Evolutionary conservation across 2,113 vertebrate species (phyloP).

Genomic region (Cromileptes altivelis): DNA sequence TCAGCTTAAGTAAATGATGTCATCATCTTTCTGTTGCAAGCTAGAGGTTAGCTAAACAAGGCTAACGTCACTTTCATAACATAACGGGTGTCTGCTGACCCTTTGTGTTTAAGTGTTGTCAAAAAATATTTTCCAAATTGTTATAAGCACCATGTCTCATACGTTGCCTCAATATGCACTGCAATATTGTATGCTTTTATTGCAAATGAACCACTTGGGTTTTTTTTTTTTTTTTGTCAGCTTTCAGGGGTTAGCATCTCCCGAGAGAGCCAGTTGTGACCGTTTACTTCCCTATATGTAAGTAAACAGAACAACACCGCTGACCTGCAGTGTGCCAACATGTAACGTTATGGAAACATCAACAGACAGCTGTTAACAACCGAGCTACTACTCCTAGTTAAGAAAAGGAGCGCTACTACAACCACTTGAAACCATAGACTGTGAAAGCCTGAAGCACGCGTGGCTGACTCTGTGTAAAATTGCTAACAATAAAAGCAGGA

Average conservation of each 20-base stretch:
- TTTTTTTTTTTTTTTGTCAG: neutral
- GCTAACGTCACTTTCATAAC: neutral
- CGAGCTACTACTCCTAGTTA: too few species aligned
- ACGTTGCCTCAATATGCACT: fast-evolving
- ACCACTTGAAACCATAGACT: neutral
- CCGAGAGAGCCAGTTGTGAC: neutral
- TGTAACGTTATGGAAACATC: neutral
- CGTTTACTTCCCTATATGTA: neutral
- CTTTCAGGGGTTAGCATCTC: neutral
- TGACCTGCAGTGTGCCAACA: neutral
- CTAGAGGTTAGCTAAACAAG: neutral
- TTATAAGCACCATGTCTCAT: neutral
- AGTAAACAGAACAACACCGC: neutral
- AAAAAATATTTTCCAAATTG: neutral
- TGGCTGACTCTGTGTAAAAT: neutral
- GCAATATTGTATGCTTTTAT: neutral
- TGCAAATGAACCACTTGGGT: neutral
- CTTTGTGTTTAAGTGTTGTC: too few species aligned
- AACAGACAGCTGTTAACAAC: neutral
- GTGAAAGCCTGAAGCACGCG: neutral
- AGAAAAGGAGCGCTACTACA: neutral
- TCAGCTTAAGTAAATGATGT: neutral
- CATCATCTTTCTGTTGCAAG: conserved; percentile 24
- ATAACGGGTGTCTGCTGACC: neutral
- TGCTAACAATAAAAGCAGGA: neutral